These are phyloP conservation scores for Eilema caniola DNA, from an alignment of 2,888 invertebrate species.

Conservation along the genomic window DNA sequence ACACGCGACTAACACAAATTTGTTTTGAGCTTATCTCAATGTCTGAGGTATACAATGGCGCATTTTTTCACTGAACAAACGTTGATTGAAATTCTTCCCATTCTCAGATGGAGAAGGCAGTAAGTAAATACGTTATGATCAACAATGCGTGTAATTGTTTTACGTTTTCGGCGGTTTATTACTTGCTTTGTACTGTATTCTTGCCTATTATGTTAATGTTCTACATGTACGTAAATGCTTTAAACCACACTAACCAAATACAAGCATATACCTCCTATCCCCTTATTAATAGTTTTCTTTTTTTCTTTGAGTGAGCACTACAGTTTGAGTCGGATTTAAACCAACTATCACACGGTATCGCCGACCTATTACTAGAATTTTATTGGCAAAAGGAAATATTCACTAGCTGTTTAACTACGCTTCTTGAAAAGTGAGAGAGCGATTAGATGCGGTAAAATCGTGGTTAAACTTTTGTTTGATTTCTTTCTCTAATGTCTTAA, in stretches of 20 bases:
- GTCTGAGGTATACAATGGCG: constrained; percentile 35
- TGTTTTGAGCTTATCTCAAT: constrained; percentile 70
- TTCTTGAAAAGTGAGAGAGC: background rate
- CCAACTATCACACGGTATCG: background rate
- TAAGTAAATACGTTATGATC: constrained; percentile 9
- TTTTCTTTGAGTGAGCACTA: background rate
- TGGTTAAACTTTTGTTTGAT: background rate
- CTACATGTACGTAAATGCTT: background rate
- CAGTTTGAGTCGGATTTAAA: background rate
- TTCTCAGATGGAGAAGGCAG: constrained; percentile 16
- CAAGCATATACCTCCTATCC: background rate
- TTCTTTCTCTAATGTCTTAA: background rate
- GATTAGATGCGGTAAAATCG: background rate
- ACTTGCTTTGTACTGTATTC: background rate
- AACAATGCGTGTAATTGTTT: constrained; percentile 18
- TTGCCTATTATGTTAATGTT: background rate
- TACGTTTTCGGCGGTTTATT: constrained; percentile 5
- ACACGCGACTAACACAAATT: constrained; percentile 67
- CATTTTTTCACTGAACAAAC: constrained; percentile 32
- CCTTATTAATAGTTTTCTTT: background rate
- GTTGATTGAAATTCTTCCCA: constrained; percentile 30
- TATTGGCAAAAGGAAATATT: background rate
- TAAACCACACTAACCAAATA: background rate
- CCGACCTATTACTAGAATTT: too few species aligned
- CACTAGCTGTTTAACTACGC: background rate